Evolutionary conservation across 2,113 vertebrate genomes (phyloP), one percentile per base, ranked within the genome.

Genomic region (Corydoras maculifer): DNA sequence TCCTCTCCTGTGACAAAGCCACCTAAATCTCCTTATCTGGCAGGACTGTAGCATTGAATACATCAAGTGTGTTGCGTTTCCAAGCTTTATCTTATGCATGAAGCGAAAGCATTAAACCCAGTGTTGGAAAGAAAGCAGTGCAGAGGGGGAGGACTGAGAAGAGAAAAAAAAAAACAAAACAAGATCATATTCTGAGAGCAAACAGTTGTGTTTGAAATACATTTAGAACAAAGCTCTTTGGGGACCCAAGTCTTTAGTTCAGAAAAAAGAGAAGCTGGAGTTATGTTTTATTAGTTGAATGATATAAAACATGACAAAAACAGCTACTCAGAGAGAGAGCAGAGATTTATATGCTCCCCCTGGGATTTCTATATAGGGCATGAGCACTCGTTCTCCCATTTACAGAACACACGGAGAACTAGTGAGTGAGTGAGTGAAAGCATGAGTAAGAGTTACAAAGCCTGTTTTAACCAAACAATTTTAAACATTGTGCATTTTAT

Each of bases 261-360:
- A 9, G 11, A 15, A 64, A 60, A 73, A 72, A 72, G 78, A 78
- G 83, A 43, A 43, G 35, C 35, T 43, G 77, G 78, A 83, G 84
- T 84, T 81, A 76, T 77, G 81, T 89, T 86, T 86, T 86, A 86
- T 86, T 87, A 86, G 83, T 82, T 84, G 84, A 86, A 87, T 64
- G 79, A 84, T 87, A 88, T 87, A 85, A 88, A 90, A 88, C 85
- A 88, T 85, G 85, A 88, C 85, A 88, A 88, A 43, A 90, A 88
- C 79, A 86, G 79, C 83, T 77, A 84, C 82, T 87, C 82, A 78
- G 78, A 88, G 81, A 88, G 77, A 43, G 83, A 85, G 86, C 84
- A 84, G 83, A 83, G 79, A 86, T 81, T 82, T 82, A 77, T 76
- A 78, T 75, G 68, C 76, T 86, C 86, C 87, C 85, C 77, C 69